These are phyloP conservation scores for Melanargia galathea DNA, from an alignment of 2,888 invertebrate species.

Conservation along the genomic window DNA sequence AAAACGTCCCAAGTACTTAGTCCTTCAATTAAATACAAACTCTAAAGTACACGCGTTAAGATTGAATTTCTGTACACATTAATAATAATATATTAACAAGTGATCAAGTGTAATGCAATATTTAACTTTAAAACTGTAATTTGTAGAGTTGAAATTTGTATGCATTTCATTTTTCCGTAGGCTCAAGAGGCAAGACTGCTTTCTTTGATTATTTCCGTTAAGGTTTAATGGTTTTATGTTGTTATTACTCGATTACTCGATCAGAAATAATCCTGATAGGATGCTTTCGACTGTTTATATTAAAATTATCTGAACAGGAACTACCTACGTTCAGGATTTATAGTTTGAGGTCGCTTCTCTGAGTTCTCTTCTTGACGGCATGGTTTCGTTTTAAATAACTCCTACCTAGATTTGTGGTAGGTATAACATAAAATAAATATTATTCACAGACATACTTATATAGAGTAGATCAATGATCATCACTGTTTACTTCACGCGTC, in stretches of 20 bases:
- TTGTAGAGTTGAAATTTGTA: constrained; percentile 47
- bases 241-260: constrained; percentile 1
- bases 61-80: constrained; percentile 23
- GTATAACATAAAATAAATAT: too few species aligned
- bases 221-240: constrained; percentile 16
- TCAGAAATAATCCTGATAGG: background rate
- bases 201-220: constrained; percentile 31
- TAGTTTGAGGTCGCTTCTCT: too few species aligned
- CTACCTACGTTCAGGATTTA: too few species aligned
- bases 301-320: too few species aligned
- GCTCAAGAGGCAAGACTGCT: constrained; percentile 28
- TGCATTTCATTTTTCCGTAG: constrained; percentile 30
- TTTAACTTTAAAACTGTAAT: constrained; percentile 21
- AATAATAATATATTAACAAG: constrained; percentile 24
- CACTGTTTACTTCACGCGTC: too few species aligned
- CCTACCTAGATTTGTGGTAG: too few species aligned
- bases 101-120: constrained; percentile 25
- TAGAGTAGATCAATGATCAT: too few species aligned
- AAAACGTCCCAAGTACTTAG: constrained; percentile 51
- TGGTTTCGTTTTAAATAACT: too few species aligned
- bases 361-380: too few species aligned
- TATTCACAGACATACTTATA: too few species aligned
- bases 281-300: too few species aligned
- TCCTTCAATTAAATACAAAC: constrained; percentile 36
- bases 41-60: constrained; percentile 19